These are phyloP conservation scores for Otis tarda DNA, from an alignment of 2,113 vertebrate genomes.

Conservation along the genomic window DNA sequence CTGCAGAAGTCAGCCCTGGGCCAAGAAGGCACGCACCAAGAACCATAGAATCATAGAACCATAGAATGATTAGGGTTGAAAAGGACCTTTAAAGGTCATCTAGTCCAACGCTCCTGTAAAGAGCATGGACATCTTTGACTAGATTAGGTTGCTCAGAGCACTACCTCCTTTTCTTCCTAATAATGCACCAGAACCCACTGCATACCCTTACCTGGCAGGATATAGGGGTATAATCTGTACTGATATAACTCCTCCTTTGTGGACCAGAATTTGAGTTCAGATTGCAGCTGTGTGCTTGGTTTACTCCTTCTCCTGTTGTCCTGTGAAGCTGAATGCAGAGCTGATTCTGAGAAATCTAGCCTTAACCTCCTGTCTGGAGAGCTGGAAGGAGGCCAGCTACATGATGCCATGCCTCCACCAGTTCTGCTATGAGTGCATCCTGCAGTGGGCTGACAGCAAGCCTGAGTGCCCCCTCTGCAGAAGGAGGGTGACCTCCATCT, in stretches of 20 bases:
- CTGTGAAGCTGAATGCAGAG: no score
- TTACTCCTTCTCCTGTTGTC: not conserved
- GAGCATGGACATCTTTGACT: no score
- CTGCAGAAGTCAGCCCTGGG: not conserved
- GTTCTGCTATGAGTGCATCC: not conserved
- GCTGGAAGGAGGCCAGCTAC: not conserved
- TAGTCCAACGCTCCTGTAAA: no score
- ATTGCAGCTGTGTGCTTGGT: not conserved
- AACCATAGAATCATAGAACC: no score
- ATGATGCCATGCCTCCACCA: not conserved
- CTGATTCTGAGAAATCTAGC: no score
- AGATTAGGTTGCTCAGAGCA: no score
- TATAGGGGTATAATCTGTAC: not conserved
- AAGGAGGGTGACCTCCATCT: not conserved
- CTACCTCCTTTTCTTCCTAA: not conserved
- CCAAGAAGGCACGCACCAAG: not conserved
- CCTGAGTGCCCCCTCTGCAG: not conserved
- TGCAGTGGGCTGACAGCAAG: not conserved
- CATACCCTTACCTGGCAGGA: accelerated
- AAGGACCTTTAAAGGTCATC: no score
- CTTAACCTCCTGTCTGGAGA: no score
- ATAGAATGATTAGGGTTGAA: no score
- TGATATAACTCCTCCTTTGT: not conserved
- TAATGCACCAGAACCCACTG: not conserved
- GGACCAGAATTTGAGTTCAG: not conserved